Base-by-base conservation (phyloP, 2,797 vertebrate species). In the Pseudomugil gertrudae region DNA sequence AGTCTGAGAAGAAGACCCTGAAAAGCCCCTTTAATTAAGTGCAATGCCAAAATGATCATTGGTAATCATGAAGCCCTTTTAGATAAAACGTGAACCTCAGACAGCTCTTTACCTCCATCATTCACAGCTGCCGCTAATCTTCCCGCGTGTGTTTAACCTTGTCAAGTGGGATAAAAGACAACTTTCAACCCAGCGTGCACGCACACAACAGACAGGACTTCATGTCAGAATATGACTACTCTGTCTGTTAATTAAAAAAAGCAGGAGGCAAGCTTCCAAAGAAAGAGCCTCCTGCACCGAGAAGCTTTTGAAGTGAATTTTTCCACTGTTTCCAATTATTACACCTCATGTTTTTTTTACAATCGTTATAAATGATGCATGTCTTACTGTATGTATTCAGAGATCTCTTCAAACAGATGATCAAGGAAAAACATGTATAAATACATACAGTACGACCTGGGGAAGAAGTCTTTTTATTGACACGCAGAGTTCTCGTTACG, bases 171-270 rank as follows among this genome's bases (percentile, higher is more conserved):
- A 80, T 70, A 26, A 86, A 80, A 76, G 69, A 29, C 35, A 63
- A 66, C 48, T 60, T 79, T 80, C 54, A 76, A 55, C 51, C 59
- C 10, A 13, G 23, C 74, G 64, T 33, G 56, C 63, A 76, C 53
- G 33, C 9, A 17, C 52, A 9, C 14, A 53, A 63, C 65, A 71
- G 77, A 63, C 64, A 63, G 5, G 57, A 72, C 70, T 76, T 72
- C 52, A 33, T 52, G 69, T 83, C 79, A 74, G 66, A 76, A 63
- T 36, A 66, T 8, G 69, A 79, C 67, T 83, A 36, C 36, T 74
- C 70, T 75, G 68, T 78, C 59, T 75, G 66, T 60, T 86, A 73
- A 82, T 83, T 84, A 70, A 66, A 74, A 29, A 74, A 72, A 63
- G 62, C 56, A 69, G 30, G 63, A 68, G 70, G 43, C 53, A 45